phyloP scores from a whole-genome alignment of 2,797 vertebrate genomes.

The Sebastes reedi region DNA sequence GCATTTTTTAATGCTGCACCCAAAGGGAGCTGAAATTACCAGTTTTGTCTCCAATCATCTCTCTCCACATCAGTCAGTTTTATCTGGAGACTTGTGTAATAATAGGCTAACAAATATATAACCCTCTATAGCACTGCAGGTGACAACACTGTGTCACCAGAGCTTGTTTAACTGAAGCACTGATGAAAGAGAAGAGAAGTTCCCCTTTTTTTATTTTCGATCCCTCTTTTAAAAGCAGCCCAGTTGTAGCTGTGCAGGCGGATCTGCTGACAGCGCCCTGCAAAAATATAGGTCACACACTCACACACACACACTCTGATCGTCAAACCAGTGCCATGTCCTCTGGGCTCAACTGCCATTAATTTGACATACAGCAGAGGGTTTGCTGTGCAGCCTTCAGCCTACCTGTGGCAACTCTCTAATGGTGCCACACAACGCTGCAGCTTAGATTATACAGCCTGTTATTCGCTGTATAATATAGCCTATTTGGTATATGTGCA shows the following conservation, averaged over 20 bases:
- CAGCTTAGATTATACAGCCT: not conserved
- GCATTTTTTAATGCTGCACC: not conserved
- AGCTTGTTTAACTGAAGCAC: not conserved
- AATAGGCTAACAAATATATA: not conserved
- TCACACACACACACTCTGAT: constrained; percentile 71
- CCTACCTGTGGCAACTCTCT: constrained; percentile 63
- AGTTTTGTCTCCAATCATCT: not conserved
- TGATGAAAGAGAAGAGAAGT: constrained; percentile 16
- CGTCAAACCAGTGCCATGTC: constrained; percentile 56
- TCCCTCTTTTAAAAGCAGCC: constrained; percentile 14
- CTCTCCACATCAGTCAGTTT: not conserved
- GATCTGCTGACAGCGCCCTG: constrained; percentile 26
- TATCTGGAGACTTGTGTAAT: not conserved
- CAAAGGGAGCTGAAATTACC: not conserved
- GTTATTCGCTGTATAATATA: not conserved
- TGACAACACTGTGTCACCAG: not conserved
- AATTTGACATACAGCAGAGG: constrained; percentile 51
- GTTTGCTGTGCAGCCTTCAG: constrained; percentile 30
- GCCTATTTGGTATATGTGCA: constrained; percentile 2
- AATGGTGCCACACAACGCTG: not conserved
- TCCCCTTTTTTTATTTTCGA: constrained; percentile 30
- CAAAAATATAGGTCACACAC: constrained; percentile 75
- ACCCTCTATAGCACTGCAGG: not conserved
- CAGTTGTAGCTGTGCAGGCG: not conserved
- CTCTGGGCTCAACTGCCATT: constrained; percentile 50